phyloP scores from a whole-genome alignment of 2,113 vertebrate species.

The Australoheros scitulus region DNA sequence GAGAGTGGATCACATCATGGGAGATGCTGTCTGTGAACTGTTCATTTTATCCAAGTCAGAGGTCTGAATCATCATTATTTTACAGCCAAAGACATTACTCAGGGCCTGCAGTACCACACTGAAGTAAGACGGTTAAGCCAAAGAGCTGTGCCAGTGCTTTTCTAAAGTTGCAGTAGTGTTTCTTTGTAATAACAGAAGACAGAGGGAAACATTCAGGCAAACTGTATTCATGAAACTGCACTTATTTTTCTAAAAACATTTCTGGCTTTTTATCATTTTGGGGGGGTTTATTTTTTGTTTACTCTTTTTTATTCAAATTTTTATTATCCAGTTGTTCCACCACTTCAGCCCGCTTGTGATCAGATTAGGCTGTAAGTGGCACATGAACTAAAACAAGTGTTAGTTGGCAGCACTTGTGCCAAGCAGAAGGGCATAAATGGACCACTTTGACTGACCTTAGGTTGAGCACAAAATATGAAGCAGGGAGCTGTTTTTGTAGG shows the following conservation, averaged over 20 bases:
- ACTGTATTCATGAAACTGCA: not conserved
- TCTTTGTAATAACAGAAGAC: not conserved
- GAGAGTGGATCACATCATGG: not conserved
- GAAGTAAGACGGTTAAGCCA: not conserved
- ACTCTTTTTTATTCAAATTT: not conserved
- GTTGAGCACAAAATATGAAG: not conserved
- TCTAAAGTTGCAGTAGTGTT: not conserved
- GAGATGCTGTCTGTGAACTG: not conserved
- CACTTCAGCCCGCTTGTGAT: not conserved
- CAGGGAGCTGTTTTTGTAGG: not conserved
- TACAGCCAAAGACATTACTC: slow-evolving; percentile 4
- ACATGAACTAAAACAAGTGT: not conserved
- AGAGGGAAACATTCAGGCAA: not conserved
- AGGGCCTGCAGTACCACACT: slow-evolving; percentile 12
- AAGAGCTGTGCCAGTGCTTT: not conserved
- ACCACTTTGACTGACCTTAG: not conserved
- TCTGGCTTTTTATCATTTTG: not conserved
- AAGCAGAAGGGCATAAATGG: not conserved
- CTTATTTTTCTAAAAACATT: not conserved
- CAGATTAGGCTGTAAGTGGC: not conserved
- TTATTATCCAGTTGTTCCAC: not conserved
- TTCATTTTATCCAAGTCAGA: not conserved
- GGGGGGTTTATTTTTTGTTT: not conserved
- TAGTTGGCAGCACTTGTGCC: not conserved
- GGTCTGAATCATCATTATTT: not conserved